Conservation (phyloP, 1,140 invertebrate species). For the Drosophila yakuba region DNA sequence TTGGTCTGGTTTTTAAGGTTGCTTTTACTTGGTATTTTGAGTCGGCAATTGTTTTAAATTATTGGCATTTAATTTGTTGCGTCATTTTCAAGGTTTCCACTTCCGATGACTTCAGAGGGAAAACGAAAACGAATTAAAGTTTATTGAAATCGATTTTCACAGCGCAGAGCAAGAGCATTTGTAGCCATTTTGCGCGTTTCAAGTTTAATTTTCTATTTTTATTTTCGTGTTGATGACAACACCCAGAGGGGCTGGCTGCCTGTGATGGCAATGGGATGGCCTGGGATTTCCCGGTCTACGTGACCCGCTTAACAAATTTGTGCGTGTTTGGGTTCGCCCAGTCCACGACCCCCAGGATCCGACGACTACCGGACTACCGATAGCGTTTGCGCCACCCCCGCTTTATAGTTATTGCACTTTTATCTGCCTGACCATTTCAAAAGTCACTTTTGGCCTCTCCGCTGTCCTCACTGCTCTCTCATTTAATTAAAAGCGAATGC, state of each 20-base stretch:
- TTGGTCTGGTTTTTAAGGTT: neutral
- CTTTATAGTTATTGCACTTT: slow-evolving; percentile 79
- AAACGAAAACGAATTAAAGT: slow-evolving; percentile 62
- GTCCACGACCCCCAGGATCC: neutral
- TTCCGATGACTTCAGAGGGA: slow-evolving; percentile 23
- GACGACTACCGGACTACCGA: neutral
- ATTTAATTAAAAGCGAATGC: slow-evolving; percentile 76
- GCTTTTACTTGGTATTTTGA: slow-evolving; percentile 26
- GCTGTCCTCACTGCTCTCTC: slow-evolving; percentile 12
- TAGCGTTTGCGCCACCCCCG: slow-evolving; percentile 35
- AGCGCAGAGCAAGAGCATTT: slow-evolving; percentile 36
- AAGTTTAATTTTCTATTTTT: slow-evolving; percentile 80
- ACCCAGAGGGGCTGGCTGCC: slow-evolving; percentile 7
- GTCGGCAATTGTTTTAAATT: slow-evolving; percentile 73
- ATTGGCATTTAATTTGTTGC: slow-evolving; percentile 77
- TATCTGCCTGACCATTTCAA: slow-evolving; percentile 73
- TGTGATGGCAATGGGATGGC: neutral
- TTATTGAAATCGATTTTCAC: slow-evolving; percentile 76
- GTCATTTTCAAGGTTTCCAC: slow-evolving; percentile 46
- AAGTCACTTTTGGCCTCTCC: slow-evolving; percentile 61
- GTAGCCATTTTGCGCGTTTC: slow-evolving; percentile 66
- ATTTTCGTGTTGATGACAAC: slow-evolving; percentile 79
- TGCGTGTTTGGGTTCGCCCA: slow-evolving; percentile 52
- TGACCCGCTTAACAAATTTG: slow-evolving; percentile 79
- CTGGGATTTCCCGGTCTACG: slow-evolving; percentile 41